A percentile compares a stretch with the other conserved stretches of the same genome.
phyloP scores from a whole-genome alignment of 2,113 vertebrate species.

The Trichomycterus rosablanca region DNA sequence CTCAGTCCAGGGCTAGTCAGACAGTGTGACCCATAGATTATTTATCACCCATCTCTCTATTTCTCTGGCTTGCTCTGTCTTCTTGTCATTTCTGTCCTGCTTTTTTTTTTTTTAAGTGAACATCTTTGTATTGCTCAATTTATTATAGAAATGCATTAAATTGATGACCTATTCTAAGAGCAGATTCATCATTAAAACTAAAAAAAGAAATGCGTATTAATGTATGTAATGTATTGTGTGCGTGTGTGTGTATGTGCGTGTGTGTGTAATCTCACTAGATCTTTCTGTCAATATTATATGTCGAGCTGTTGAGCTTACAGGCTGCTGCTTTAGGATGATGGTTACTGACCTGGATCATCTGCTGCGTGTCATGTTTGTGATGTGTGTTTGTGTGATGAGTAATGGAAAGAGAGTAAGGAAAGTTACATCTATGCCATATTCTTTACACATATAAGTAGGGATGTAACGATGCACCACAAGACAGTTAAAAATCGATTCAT shows the following conservation, averaged over 20 bases:
- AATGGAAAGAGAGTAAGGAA: neutral
- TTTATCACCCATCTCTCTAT: slow-evolving; percentile 19
- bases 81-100: slow-evolving; percentile 22
- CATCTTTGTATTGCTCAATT: slow-evolving; percentile 58
- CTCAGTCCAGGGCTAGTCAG: slow-evolving; percentile 11
- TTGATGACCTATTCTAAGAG: slow-evolving; percentile 30
- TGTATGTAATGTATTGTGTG: slow-evolving; percentile 4
- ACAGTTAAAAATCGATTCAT: too few species aligned
- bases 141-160: slow-evolving; percentile 50
- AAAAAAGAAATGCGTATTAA: neutral
- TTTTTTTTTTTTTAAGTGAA: slow-evolving; percentile 46
- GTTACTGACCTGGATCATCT: slow-evolving; percentile 39
- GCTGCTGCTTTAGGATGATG: slow-evolving; percentile 35
- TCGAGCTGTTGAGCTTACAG: slow-evolving; percentile 39
- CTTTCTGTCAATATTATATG: slow-evolving; percentile 21
- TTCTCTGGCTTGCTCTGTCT: slow-evolving; percentile 6
- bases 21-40: slow-evolving; percentile 46
- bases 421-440: too few species aligned
- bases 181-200: slow-evolving; percentile 19
- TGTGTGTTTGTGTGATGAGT: slow-evolving; percentile 3
- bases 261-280: slow-evolving; percentile 1
- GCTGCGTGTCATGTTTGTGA: slow-evolving; percentile 20
- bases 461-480: too few species aligned
- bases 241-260: slow-evolving; percentile 13
- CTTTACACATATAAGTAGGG: too few species aligned